phyloP scores from a whole-genome alignment of 2,113 vertebrate genomes.

The Nematolebias whitei region DNA sequence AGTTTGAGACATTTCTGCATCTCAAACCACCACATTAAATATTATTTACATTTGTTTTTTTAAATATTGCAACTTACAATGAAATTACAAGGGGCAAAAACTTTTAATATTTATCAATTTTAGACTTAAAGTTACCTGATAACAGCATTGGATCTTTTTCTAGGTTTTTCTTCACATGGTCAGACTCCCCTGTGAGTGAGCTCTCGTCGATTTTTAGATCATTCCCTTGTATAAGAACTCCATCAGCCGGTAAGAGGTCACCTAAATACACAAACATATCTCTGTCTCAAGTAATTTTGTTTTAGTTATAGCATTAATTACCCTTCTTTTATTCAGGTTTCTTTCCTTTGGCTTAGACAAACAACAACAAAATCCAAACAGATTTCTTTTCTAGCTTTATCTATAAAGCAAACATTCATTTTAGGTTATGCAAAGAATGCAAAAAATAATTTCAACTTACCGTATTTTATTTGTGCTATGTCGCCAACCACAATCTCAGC shows the following conservation, averaged over 20 bases:
- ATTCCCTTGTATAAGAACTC: slow-evolving; percentile 96
- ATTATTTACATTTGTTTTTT: no score
- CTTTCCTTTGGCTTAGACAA: background rate
- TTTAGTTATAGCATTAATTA: background rate
- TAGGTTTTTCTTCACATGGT: slow-evolving; percentile 94
- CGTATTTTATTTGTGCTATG: slow-evolving; percentile 98
- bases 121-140: slow-evolving; percentile 82
- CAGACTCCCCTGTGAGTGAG: slow-evolving; percentile 97
- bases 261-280: slow-evolving; percentile 73
- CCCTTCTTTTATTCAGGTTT: background rate
- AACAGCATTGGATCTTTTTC: slow-evolving; percentile 96
- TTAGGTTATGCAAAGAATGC: background rate
- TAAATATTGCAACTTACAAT: no score
- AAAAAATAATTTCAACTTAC: slow-evolving; percentile 72
- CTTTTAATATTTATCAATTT: slow-evolving; percentile 9
- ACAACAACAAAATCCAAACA: background rate
- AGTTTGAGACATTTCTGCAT: no score
- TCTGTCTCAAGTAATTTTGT: no score
- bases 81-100: background rate
- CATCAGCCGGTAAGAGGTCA: slow-evolving; percentile 96
- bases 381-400: background rate
- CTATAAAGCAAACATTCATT: background rate
- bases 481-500: slow-evolving; percentile 97
- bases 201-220: slow-evolving; percentile 99
- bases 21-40: no score